phyloP scores from a whole-genome alignment of 2,113 vertebrate genomes.

The Polypterus bichir region DNA sequence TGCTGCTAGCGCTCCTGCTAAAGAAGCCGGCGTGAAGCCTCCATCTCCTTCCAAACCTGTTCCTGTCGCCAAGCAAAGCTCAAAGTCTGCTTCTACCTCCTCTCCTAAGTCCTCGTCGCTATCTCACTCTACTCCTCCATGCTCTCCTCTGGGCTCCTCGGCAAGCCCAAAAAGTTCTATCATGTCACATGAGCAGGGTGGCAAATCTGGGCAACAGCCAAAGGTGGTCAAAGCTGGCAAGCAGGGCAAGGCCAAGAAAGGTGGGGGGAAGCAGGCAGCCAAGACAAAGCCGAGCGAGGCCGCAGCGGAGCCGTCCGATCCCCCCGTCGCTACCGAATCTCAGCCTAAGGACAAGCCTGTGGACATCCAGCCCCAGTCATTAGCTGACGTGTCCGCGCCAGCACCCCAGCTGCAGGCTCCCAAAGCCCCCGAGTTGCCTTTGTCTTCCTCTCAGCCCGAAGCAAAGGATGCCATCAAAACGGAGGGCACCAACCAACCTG shows the following conservation, averaged over 20 bases:
- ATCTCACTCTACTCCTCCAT: constrained; percentile 32
- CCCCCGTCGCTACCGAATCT: background rate
- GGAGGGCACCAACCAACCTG: constrained; percentile 6
- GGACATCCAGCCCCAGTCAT: constrained; percentile 3
- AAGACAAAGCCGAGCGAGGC: constrained; percentile 2
- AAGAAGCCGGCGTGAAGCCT: constrained; percentile 40
- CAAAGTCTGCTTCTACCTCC: constrained; percentile 46
- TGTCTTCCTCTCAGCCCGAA: constrained; percentile 24
- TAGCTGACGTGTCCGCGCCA: background rate
- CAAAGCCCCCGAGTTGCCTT: constrained; percentile 16
- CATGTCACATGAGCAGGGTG: constrained; percentile 30
- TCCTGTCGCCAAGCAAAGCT: constrained; percentile 47
- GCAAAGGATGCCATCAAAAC: constrained; percentile 13
- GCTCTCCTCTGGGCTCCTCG: constrained; percentile 26
- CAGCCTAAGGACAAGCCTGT: background rate
- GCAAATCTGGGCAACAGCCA: constrained; percentile 34
- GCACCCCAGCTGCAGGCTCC: constrained; percentile 16
- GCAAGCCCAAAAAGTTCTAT: constrained; percentile 27
- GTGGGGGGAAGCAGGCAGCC: constrained; percentile 16
- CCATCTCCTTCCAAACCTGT: constrained; percentile 47
- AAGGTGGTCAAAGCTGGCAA: constrained; percentile 56
- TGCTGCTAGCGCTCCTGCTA: constrained; percentile 44
- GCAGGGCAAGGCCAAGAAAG: constrained; percentile 43
- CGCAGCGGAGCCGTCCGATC: constrained; percentile 6
- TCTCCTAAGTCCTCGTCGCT: constrained; percentile 42